Evolutionary conservation across 2,113 vertebrate species (phyloP), one percentile per base, ranked within the genome.

Genomic region (Lipotes vexillifer): DNA sequence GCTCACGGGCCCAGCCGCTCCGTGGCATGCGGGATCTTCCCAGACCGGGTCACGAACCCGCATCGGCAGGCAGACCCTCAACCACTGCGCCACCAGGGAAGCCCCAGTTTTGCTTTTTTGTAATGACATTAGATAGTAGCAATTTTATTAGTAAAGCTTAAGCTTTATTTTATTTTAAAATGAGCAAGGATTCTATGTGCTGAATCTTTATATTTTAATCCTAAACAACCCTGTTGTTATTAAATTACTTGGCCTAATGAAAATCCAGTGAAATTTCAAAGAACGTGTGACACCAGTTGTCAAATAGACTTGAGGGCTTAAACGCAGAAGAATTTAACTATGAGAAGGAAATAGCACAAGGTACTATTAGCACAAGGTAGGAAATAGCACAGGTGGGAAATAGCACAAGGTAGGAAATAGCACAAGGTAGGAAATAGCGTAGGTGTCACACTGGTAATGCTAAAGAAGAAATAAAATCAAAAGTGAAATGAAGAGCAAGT

Each of bases 101-200:
- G 46, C 46, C 46, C 46, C 97, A 57, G 71, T n/a, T 95, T 81
- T 93, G 57, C 72, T 95, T 87, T 92, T 90, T 83, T 90, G 27
- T 95, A 94, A 95, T 80, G 74, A 63, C 90, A 27, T 49, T 96
- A 74, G 10, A 71, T 69, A 91, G 77, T 57, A 90, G 46, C 12
- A 4, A 96, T 94, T 93, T 94, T 82, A 91, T 89, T 93, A 95
- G 88, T 66, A 87, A 94, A 96, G 52, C 20, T 66, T 96, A 77
- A 77, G 31, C 46, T 77, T n/a, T 77, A 77, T 77, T 49, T 77
- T 77, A n/a, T 33, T 52, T 77, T 77, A 88, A 85, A 68, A 86
- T 66, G 36, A 94, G 61, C n/a, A 93, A 90, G 66, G 33, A 59
- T 93, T 86, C 78, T 52, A 17, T 84, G 72, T 57, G 36, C 91